Evolutionary conservation across 2,797 vertebrate genomes (phyloP).

Genomic region (Hypotaenidia okinawae): DNA sequence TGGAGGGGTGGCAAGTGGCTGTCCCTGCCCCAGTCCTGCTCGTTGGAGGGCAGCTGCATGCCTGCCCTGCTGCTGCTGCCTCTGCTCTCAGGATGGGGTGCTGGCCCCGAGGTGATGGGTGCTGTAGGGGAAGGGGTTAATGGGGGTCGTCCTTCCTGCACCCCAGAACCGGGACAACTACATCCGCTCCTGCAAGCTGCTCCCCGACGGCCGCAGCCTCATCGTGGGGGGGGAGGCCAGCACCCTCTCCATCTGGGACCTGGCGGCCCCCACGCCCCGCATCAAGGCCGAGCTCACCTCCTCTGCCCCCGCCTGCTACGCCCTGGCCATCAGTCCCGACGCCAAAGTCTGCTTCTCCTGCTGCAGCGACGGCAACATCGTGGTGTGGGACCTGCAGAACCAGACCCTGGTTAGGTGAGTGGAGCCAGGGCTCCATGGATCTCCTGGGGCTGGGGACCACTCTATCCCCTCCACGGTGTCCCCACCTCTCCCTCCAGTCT

Average conservation of each 20-base stretch:
- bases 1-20: no score
- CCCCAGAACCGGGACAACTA: conserved; percentile 83
- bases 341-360: conserved; percentile 87
- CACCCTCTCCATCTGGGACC: conserved; percentile 86
- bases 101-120: no score
- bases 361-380: conserved; percentile 86
- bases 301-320: conserved; percentile 83
- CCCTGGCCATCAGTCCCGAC: conserved; percentile 83
- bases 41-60: no score
- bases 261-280: conserved; percentile 82
- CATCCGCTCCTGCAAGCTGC: conserved; percentile 85
- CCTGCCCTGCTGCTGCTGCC: no score
- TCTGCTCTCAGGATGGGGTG: no score
- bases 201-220: conserved; percentile 81
- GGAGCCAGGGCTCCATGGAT: no score
- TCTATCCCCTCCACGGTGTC: no score
- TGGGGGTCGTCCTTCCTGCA: background rate
- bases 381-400: conserved; percentile 83
- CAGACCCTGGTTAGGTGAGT: conserved; percentile 73
- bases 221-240: conserved; percentile 86
- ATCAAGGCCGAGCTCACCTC: conserved; percentile 86
- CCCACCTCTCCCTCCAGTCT: no score
- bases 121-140: background rate
- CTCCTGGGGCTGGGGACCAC: no score
- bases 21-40: no score